Evolutionary conservation across 2,888 invertebrate species (phyloP), one percentile per base, ranked within the genome.

Genomic region (Aphelenchoides bicaudatus): DNA sequence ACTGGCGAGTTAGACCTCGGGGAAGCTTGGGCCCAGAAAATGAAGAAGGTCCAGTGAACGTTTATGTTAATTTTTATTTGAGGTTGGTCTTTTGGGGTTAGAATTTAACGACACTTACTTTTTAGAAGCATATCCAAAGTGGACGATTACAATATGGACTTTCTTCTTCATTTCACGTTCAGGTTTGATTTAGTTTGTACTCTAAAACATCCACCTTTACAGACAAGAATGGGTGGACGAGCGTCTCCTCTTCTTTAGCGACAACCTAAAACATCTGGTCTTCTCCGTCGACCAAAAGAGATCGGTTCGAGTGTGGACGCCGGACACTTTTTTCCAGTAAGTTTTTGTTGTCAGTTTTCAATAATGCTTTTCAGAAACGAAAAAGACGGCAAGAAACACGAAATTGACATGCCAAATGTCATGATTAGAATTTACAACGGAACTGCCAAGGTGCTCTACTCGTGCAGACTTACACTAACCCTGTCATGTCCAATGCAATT

Each of bases 171-270:
- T 83, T 85, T 93, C 80, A 92, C 92, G 72, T 92, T 93, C 84
- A 87, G n/a, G n/a, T n/a, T n/a, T n/a, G n/a, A n/a, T n/a, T n/a
- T n/a, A n/a, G n/a, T n/a, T n/a, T n/a, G n/a, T n/a, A n/a, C n/a
- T n/a, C n/a, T n/a, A n/a, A n/a, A n/a, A n/a, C n/a, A n/a, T n/a
- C n/a, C n/a, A n/a, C n/a, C n/a, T n/a, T n/a, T n/a, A n/a, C n/a
- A n/a, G 93, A 82, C 91, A 93, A 82, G 91, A 93, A 83, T 93
- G 93, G 93, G 83, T 89, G 79, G 93, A 93, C 82, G 92, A 92
- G 82, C 85, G 93, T 74, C 71, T 80, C 31, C 69, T 72, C 50
- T 80, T 78, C 66, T 71, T 75, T 62, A 75, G 78, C 25, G 56
- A 57, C 25, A 43, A 50, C 4, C 63, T 71, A 6, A 52, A 59